Conservation (phyloP, 1,140 invertebrate species). For the Trichomalopsis sarcophagae region DNA sequence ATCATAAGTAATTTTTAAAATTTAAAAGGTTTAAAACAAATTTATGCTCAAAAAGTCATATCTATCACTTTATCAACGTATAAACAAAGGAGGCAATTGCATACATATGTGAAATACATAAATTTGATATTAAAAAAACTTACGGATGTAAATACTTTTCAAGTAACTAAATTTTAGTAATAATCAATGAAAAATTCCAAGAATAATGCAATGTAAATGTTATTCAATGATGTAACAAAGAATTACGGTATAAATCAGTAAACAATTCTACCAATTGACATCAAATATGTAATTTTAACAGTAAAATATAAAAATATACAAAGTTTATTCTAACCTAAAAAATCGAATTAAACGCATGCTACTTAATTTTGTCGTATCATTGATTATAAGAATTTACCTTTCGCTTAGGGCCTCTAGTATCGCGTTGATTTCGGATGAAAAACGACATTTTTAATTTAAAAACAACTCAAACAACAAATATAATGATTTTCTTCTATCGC, state of each 20-base stretch:
- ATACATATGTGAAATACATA: too few relatives aligned
- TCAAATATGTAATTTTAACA: conserved; percentile 34
- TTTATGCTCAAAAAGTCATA: too few relatives aligned
- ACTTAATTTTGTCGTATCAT: neutral
- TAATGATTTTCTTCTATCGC: neutral
- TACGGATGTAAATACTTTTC: too few relatives aligned
- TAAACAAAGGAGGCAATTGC: too few relatives aligned
- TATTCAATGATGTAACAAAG: too few relatives aligned
- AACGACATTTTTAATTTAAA: conserved; percentile 62
- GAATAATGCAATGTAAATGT: too few relatives aligned
- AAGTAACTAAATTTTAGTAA: too few relatives aligned
- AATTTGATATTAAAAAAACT: too few relatives aligned
- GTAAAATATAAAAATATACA: conserved; percentile 8
- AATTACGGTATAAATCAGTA: neutral
- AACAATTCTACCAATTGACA: neutral
- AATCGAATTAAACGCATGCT: neutral
- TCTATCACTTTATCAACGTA: too few relatives aligned
- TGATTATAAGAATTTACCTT: conserved; percentile 58
- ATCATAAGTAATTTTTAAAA: too few relatives aligned
- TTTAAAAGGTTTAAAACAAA: too few relatives aligned
- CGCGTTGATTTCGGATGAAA: conserved; percentile 63
- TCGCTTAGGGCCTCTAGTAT: conserved; percentile 55
- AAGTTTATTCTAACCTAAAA: conserved; percentile 55
- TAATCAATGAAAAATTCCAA: too few relatives aligned
- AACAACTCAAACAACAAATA: neutral